phyloP scores from a whole-genome alignment of 2,113 vertebrate genomes.

The Pardalotus punctatus region DNA sequence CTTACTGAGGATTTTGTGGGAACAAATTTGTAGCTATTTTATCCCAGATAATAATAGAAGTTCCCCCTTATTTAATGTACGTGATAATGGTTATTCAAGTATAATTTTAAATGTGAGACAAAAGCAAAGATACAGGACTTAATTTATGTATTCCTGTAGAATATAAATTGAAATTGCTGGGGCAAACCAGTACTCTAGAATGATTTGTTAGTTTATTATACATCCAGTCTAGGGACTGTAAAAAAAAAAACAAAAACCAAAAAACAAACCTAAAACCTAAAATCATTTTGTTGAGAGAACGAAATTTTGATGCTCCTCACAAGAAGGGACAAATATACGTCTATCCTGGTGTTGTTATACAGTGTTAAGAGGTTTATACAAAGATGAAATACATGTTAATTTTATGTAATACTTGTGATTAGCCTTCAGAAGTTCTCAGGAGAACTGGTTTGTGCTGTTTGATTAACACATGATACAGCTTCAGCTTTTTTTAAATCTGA shows the following conservation, averaged over 20 bases:
- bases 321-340: background rate
- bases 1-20: background rate
- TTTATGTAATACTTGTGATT: background rate
- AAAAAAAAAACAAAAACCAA: background rate
- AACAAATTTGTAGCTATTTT: background rate
- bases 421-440: background rate
- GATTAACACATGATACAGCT: background rate
- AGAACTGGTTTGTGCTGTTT: background rate
- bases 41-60: background rate
- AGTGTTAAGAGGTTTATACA: background rate
- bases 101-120: background rate
- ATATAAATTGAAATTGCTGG: background rate
- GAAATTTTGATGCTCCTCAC: background rate
- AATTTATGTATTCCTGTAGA: background rate
- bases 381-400: background rate
- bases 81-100: background rate
- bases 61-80: background rate
- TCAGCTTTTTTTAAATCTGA: background rate
- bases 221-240: background rate
- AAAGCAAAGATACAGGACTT: background rate
- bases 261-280: accelerated
- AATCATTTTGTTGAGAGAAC: background rate
- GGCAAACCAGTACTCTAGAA: background rate
- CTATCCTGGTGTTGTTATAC: background rate
- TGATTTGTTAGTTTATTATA: background rate